Evolutionary conservation across 2,113 vertebrate genomes (phyloP).

Genomic region (Phylloscopus trochiloides): DNA sequence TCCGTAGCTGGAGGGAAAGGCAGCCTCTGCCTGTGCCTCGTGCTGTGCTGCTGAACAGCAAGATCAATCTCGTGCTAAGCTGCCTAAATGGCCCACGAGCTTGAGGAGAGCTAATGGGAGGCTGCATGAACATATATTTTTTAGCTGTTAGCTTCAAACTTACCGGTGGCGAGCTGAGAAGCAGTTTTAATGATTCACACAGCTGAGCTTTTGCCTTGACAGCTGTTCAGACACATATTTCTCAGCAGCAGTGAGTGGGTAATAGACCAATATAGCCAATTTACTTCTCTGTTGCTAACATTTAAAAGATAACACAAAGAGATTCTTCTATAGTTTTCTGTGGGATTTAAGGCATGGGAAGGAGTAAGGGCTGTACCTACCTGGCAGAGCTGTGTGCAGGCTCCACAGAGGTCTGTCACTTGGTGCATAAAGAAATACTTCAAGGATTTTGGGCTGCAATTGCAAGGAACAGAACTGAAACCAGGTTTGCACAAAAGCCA

Average conservation of each 20-base stretch:
- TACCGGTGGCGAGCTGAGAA: not conserved
- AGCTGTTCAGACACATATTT: not conserved
- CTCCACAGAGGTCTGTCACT: not conserved
- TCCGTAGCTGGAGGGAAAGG: not conserved
- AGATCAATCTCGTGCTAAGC: slow-evolving; percentile 20
- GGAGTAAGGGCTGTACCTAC: not conserved
- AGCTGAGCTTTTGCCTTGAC: not conserved
- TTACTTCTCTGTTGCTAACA: not conserved
- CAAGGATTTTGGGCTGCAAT: not conserved
- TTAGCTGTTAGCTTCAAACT: not conserved
- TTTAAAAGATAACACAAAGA: not conserved
- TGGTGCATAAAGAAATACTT: not conserved
- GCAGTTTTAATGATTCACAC: slow-evolving; percentile 18
- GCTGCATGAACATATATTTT: not conserved
- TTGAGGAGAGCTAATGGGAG: not conserved
- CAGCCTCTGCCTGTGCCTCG: not conserved
- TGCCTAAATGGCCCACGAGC: not conserved
- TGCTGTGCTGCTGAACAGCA: not conserved
- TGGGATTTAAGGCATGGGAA: not conserved
- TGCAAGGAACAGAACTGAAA: not conserved
- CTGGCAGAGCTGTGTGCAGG: not conserved
- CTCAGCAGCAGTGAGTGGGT: not conserved
- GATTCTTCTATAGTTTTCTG: not conserved
- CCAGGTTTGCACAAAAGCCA: not conserved
- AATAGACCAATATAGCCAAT: not conserved